Evolutionary conservation across 2,888 invertebrate species (phyloP).

Genomic region (Leucania comma): DNA sequence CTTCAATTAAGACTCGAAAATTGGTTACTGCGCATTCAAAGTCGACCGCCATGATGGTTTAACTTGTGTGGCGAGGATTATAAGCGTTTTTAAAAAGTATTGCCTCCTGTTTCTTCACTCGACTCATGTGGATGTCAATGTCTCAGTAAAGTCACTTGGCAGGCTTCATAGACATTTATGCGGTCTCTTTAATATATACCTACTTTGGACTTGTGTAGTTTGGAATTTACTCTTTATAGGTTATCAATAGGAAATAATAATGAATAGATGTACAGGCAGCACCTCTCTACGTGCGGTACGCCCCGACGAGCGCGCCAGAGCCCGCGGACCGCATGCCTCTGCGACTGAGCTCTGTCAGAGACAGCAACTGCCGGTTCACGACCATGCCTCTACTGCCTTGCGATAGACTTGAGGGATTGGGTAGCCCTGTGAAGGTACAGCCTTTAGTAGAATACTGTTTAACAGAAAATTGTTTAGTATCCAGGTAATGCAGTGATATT

Average conservation of each 20-base stretch:
- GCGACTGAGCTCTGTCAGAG: slow-evolving; percentile 78
- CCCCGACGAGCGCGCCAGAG: slow-evolving; percentile 67
- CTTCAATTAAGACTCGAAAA: no score
- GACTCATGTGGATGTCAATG: not conserved
- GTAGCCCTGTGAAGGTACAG: slow-evolving; percentile 80
- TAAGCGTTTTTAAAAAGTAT: not conserved
- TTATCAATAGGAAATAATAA: not conserved
- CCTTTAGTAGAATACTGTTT: not conserved
- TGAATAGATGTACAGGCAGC: slow-evolving; percentile 15
- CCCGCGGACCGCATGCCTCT: slow-evolving; percentile 84
- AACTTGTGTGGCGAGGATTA: no score
- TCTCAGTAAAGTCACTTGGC: not conserved
- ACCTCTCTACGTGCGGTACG: slow-evolving; percentile 33
- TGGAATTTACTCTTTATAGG: not conserved
- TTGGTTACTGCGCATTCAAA: no score
- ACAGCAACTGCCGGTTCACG: slow-evolving; percentile 85
- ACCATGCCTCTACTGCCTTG: slow-evolving; percentile 78
- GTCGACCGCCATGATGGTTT: no score
- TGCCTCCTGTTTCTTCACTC: not conserved
- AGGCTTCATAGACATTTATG: no score
- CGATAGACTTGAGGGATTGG: slow-evolving; percentile 81
- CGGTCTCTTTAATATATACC: no score
- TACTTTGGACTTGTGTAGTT: not conserved
- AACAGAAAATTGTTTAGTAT: not conserved
- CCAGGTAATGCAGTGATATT: no score